phyloP scores from a whole-genome alignment of 2,797 vertebrate species.

The Amphiprion clarkii region DNA sequence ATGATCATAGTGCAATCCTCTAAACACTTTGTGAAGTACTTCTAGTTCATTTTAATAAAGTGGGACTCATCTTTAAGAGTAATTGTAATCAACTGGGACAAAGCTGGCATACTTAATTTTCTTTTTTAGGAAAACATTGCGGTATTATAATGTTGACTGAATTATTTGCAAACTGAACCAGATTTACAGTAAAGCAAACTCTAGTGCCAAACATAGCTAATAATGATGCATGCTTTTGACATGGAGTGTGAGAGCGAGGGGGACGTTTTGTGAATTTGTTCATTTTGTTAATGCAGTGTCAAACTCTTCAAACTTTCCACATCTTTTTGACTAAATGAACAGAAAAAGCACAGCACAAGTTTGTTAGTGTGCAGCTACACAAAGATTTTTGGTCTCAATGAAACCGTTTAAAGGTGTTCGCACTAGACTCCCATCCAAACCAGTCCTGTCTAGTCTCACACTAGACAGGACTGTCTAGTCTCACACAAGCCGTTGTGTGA shows the following conservation, averaged over 20 bases:
- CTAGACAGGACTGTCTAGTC: slow-evolving; percentile 16
- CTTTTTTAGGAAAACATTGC: slow-evolving; percentile 45
- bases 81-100: slow-evolving; percentile 49
- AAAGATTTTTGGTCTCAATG: slow-evolving; percentile 63
- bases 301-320: slow-evolving; percentile 41
- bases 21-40: slow-evolving; percentile 38
- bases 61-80: slow-evolving; percentile 53
- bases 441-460: slow-evolving; percentile 25
- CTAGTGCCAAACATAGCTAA: slow-evolving; percentile 79
- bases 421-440: slow-evolving; percentile 36
- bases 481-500: slow-evolving; percentile 26
- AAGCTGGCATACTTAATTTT: slow-evolving; percentile 49
- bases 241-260: slow-evolving; percentile 24
- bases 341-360: slow-evolving; percentile 44
- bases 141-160: slow-evolving; percentile 30
- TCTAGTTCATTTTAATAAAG: slow-evolving; percentile 48
- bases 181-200: slow-evolving; percentile 49
- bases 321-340: neutral
- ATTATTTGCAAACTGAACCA: slow-evolving; percentile 47
- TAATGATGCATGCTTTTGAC: slow-evolving; percentile 42
- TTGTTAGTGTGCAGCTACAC: slow-evolving; percentile 46
- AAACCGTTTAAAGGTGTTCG: slow-evolving; percentile 53
- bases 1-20: slow-evolving; percentile 51
- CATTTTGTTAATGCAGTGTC: slow-evolving; percentile 58
- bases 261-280: slow-evolving; percentile 20